These are phyloP conservation scores for Fragariocoptes setiger DNA, from an alignment of 1,140 invertebrate genomes.

Conservation along the genomic window DNA sequence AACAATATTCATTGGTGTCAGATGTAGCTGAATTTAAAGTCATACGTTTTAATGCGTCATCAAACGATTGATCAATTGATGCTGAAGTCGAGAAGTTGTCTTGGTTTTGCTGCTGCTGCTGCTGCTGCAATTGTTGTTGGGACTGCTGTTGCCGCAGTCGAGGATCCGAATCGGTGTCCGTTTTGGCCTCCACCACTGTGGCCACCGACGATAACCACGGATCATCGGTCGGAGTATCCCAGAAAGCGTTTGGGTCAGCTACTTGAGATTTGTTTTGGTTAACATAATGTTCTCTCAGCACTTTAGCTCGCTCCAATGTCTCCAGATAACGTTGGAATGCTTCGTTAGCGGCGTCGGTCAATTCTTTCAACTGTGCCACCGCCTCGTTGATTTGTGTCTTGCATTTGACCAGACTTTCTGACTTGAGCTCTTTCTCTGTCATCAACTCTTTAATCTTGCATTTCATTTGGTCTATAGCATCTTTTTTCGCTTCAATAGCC, in stretches of 20 bases:
- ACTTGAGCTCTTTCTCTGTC: conserved; percentile 33
- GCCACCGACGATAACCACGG: too few relatives aligned
- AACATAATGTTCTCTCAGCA: background rate
- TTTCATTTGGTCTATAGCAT: conserved; percentile 47
- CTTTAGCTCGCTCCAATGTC: background rate
- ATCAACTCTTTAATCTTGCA: conserved; percentile 33
- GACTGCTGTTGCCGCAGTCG: too few relatives aligned
- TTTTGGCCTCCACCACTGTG: too few relatives aligned
- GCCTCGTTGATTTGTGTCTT: conserved; percentile 45
- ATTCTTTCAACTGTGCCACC: conserved; percentile 27
- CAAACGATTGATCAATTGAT: too few relatives aligned
- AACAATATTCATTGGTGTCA: conserved; percentile 53
- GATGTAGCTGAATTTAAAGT: too few relatives aligned
- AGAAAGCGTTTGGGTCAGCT: background rate
- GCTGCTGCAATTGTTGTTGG: too few relatives aligned
- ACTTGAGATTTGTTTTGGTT: background rate
- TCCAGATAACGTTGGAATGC: background rate
- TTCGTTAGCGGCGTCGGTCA: conserved; percentile 1
- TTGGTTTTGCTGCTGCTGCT: too few relatives aligned
- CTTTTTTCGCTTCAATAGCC: conserved; percentile 22
- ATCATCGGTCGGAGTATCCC: too few relatives aligned
- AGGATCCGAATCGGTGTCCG: too few relatives aligned
- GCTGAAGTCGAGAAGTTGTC: too few relatives aligned
- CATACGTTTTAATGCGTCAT: too few relatives aligned
- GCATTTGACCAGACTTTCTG: conserved; percentile 46